phyloP scores from a whole-genome alignment of 2,113 vertebrate genomes.

The Zosterops lateralis region DNA sequence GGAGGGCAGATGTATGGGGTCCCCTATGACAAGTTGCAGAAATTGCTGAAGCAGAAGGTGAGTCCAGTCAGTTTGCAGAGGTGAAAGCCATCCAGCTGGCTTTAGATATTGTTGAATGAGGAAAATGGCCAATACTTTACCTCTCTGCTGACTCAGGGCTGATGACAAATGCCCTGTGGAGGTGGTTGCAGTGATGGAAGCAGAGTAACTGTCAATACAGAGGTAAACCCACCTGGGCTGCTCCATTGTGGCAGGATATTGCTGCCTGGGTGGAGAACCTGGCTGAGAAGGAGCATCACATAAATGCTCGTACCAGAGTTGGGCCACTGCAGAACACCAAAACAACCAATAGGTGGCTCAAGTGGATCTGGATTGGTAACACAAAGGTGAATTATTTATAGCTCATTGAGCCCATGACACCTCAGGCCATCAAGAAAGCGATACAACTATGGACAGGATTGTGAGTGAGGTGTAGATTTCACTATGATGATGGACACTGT shows the following conservation, averaged over 20 bases:
- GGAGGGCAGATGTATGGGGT: background rate
- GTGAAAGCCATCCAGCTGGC: background rate
- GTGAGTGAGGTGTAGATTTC: background rate
- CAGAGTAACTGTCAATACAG: background rate
- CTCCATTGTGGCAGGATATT: background rate
- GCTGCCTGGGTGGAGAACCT: background rate
- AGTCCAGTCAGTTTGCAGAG: background rate
- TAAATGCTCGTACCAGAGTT: accelerated
- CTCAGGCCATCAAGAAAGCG: background rate
- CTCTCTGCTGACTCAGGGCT: background rate
- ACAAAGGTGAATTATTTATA: background rate
- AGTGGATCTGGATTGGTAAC: background rate
- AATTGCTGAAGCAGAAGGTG: background rate
- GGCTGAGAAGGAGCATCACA: background rate
- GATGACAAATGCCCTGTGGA: background rate
- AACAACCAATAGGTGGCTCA: background rate
- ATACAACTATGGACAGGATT: accelerated
- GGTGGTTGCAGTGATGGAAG: background rate
- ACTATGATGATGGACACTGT: too few relatives aligned
- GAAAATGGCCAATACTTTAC: background rate
- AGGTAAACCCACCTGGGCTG: background rate
- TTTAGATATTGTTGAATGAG: background rate
- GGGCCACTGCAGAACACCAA: background rate
- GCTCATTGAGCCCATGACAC: background rate
- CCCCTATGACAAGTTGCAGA: background rate